phyloP scores from a whole-genome alignment of 2,888 invertebrate genomes.

The Camponotus fellah region DNA sequence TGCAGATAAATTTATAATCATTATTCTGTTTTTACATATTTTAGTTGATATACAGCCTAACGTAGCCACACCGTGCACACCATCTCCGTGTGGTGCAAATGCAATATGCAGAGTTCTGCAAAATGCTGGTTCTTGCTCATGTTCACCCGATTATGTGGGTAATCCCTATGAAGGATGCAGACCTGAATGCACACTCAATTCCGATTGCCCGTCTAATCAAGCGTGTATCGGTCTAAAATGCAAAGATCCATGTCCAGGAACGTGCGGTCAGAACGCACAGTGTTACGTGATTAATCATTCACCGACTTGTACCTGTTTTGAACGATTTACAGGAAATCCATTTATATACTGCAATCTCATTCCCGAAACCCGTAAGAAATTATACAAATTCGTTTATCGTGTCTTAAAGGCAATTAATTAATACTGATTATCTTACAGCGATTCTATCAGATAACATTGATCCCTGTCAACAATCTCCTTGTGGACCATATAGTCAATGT shows the following conservation, averaged over 20 bases:
- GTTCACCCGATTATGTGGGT: slow-evolving; percentile 91
- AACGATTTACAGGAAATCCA: slow-evolving; percentile 86
- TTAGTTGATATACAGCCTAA: slow-evolving; percentile 64
- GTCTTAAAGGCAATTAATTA: slow-evolving; percentile 3
- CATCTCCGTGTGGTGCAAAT: slow-evolving; percentile 92
- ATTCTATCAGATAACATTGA: slow-evolving; percentile 42
- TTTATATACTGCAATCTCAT: slow-evolving; percentile 87
- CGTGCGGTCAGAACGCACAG: slow-evolving; percentile 88
- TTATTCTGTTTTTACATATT: slow-evolving; percentile 24
- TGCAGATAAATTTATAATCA: neutral
- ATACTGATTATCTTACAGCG: slow-evolving; percentile 53
- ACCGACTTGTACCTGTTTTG: slow-evolving; percentile 86
- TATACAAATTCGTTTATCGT: neutral
- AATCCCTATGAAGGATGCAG: slow-evolving; percentile 91
- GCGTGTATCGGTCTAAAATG: slow-evolving; percentile 94
- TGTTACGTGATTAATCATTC: slow-evolving; percentile 86
- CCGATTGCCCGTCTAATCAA: slow-evolving; percentile 91
- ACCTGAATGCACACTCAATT: slow-evolving; percentile 92
- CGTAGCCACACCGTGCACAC: slow-evolving; percentile 88
- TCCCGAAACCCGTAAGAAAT: slow-evolving; percentile 90
- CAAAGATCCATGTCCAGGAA: slow-evolving; percentile 91
- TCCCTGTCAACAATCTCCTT: slow-evolving; percentile 89
- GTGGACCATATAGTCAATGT: slow-evolving; percentile 93
- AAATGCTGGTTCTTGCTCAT: slow-evolving; percentile 92
- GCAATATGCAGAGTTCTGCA: slow-evolving; percentile 92